A percentile compares a stretch with the other conserved stretches of the same genome.
Conservation (phyloP, 1,140 invertebrate species). For the Odontomachus brunneus region DNA sequence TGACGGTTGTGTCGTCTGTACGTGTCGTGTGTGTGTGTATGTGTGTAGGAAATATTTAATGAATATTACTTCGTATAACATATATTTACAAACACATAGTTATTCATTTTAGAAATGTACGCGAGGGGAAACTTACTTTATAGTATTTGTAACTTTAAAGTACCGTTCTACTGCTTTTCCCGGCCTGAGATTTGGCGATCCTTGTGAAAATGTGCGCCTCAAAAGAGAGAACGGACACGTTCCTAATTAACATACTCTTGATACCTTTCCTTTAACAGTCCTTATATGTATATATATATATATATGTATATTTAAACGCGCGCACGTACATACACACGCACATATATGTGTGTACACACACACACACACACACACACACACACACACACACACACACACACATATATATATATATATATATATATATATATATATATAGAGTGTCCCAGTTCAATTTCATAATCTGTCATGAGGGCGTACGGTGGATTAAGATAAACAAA, state of each 20-base stretch:
- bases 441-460: too few relatives aligned
- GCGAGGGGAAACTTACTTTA: constrained; percentile 57
- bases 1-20: background rate
- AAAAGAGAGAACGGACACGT: constrained; percentile 35
- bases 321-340: background rate
- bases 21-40: constrained; percentile 17
- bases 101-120: constrained; percentile 62
- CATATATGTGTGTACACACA: background rate
- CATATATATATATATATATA: background rate
- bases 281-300: constrained; percentile 33
- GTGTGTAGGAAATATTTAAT: constrained; percentile 49
- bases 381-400: background rate
- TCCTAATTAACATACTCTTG: constrained; percentile 47
- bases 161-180: constrained; percentile 27
- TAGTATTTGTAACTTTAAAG: constrained; percentile 58
- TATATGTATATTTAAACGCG: too few relatives aligned
- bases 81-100: constrained; percentile 61
- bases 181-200: constrained; percentile 55
- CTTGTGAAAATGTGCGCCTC: constrained; percentile 41
- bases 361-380: background rate
- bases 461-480: too few relatives aligned
- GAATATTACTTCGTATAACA: constrained; percentile 55
- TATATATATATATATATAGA: background rate
- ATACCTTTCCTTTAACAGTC: constrained; percentile 40
- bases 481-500: too few relatives aligned